Base-by-base conservation (phyloP, 2,888 invertebrate species). In the Pseudeuparius sepicola region DNA sequence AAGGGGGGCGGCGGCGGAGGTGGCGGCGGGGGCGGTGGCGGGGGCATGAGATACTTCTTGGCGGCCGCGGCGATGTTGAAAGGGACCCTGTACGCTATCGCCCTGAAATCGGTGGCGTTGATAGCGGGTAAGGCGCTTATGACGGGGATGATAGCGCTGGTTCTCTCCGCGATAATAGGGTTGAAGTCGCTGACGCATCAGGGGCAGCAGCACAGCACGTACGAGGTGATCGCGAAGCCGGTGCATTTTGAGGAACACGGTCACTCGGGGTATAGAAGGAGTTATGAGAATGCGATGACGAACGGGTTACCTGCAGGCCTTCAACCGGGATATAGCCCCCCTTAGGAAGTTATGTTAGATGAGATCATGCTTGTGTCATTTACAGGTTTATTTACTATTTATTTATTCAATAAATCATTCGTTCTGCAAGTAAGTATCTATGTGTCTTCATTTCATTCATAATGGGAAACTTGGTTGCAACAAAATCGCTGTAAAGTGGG, bases 221-320 rank as follows among this genome's bases (percentile, higher is more conserved):
- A 84, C 53, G 84, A 85, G 60, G 81, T 84, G 37, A 75, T 85
- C 4, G 75, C 82, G 28, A 82, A 84, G 44, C 83, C 84, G 0
- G 66, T 83, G 1, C 80, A 82, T 54, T 71, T 73, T 10, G 56
- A 63, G 4, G 47, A 48, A 34, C 46, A 45, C 18, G n/a, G n/a
- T n/a, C n/a, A n/a, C n/a, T n/a, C n/a, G n/a, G 62, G 63, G 6
- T 66, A 65, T 56, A 65, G 65, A 24, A 58, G 66, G 18, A 66
- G 65, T 43, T 65, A 66, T 36, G n/a, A n/a, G n/a, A n/a, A n/a
- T n/a, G n/a, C n/a, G n/a, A n/a, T n/a, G n/a, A 53, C 59, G 35
- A 53, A 51, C 34, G 54, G 53, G 4, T 34, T 57, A 14, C 57
- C 57, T 14, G 28, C 55, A 24, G 55, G 55, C 10, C 33, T 57